Evolutionary conservation across 2,797 vertebrate species (phyloP).

Genomic region (Menidia menidia): DNA sequence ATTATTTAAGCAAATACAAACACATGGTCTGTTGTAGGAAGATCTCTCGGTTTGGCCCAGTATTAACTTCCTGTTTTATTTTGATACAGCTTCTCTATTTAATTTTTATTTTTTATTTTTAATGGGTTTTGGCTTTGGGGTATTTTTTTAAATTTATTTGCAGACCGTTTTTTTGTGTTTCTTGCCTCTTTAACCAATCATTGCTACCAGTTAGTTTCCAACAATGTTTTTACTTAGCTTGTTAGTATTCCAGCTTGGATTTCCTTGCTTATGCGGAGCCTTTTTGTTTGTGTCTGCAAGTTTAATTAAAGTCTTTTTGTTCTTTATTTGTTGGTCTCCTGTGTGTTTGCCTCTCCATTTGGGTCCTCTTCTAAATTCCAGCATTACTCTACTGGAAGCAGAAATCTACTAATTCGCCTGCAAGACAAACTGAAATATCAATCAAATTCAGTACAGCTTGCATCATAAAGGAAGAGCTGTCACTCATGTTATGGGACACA

Average conservation of each 20-base stretch:
- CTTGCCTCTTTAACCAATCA: not conserved
- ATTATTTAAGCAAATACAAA: not conserved
- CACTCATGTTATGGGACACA: not conserved
- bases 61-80: not conserved
- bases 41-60: not conserved
- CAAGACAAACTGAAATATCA: not conserved
- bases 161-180: not conserved
- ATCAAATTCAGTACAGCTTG: not conserved
- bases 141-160: too few relatives aligned
- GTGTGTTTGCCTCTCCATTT: not conserved
- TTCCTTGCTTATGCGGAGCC: not conserved
- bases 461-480: not conserved
- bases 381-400: not conserved
- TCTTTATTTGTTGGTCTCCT: not conserved
- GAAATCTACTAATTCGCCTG: not conserved
- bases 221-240: not conserved
- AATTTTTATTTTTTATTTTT: not conserved
- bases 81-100: too few relatives aligned
- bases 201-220: not conserved
- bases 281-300: not conserved
- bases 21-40: not conserved
- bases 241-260: not conserved
- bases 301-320: constrained; percentile 8
- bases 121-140: too few relatives aligned
- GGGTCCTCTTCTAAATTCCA: not conserved